Conservation (phyloP, 2,113 vertebrate genomes). For the Aix galericulata region DNA sequence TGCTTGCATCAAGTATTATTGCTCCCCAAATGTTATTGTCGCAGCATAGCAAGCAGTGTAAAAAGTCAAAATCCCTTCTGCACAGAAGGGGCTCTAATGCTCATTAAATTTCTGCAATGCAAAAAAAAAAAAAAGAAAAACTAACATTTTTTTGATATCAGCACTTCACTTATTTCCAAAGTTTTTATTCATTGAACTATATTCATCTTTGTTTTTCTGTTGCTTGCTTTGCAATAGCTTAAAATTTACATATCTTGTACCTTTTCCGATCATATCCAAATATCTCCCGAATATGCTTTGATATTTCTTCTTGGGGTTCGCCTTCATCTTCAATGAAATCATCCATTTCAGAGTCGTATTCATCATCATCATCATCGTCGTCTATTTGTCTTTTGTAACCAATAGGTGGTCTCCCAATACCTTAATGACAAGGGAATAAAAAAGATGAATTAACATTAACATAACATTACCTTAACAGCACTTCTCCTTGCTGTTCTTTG, state of each 20-base stretch:
- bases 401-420: slow-evolving; percentile 81
- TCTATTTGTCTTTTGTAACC: slow-evolving; percentile 80
- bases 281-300: slow-evolving; percentile 95
- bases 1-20: neutral
- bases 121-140: neutral
- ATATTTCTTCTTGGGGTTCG: slow-evolving; percentile 91
- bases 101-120: neutral
- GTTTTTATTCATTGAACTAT: neutral
- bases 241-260: slow-evolving; percentile 69
- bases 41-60: neutral
- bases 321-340: slow-evolving; percentile 96
- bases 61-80: neutral
- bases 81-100: neutral
- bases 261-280: slow-evolving; percentile 93
- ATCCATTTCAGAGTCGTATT: slow-evolving; percentile 97
- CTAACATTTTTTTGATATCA: neutral
- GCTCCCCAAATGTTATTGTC: neutral
- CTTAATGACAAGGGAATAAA: slow-evolving; percentile 30
- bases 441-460: neutral
- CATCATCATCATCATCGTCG: slow-evolving; percentile 88
- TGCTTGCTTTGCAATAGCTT: neutral
- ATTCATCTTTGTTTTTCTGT: neutral
- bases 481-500: neutral
- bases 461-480: neutral
- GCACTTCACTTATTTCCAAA: neutral